Evolutionary conservation across 2,113 vertebrate species (phyloP), one percentile per base, ranked within the genome.

Genomic region (Peucedramus taeniatus): DNA sequence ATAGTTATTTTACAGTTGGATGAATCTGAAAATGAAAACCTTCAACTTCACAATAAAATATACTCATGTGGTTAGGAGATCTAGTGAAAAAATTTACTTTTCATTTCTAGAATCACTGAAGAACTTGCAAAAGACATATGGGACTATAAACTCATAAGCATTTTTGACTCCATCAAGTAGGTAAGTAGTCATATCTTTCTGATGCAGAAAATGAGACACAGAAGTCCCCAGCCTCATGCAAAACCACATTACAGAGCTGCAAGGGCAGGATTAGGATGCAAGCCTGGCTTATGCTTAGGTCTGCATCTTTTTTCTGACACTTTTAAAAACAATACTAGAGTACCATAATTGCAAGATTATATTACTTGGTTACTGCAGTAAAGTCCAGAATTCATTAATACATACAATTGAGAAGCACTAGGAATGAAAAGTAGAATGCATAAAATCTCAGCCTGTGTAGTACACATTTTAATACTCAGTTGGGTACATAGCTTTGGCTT

Each of bases 1-100:
- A 83, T 59, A 35, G 75, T 94, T 96, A 91, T 93, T 97, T 94
- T 94, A 92, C 59, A 94, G 60, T 49, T 94, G 90, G 69, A 40
- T 89, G 79, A 94, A 77, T 92, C 60, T 83, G 93, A 92, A 97
- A 96, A 95, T 94, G 88, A 94, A 96, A 97, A 53, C 82, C 76
- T 95, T 94, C 87, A 92, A 64, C 76, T 96, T 88, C 87, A 83
- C 71, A 88, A 65, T 94, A 81, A 92, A 88, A 88, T 81, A 92
- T 51, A 86, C 71, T 78, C 75, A 6, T 83, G 79, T 88, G 88
- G 82, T 92, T 88, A 83, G 79, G 64, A 83, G 60, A 88, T 47
- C 56, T 90, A 94, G 75, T 94, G 74, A 75, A 93, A 95, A 96
- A 89, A 87, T 83, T 92, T 96, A 69, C 44, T 95, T 93, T 95